phyloP scores from a whole-genome alignment of 64 coral and sea anemone genomes.

The Stichodactyla helianthus region DNA sequence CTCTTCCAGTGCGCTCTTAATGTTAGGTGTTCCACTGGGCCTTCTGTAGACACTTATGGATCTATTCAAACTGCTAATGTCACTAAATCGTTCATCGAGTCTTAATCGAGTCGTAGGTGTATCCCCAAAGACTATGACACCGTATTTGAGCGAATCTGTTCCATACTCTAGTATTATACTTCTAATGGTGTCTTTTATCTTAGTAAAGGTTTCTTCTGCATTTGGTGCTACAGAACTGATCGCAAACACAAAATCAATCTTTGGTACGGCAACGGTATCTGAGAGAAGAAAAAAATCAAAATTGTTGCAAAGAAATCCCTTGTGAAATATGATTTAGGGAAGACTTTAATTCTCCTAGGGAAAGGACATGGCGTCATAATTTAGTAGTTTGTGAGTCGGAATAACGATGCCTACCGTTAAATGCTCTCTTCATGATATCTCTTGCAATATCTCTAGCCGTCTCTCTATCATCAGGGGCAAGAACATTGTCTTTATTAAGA shows the following conservation, averaged over 20 bases:
- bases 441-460: constrained; percentile 4
- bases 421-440: constrained; percentile 16
- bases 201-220: constrained; percentile 54
- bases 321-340: no score
- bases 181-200: constrained; percentile 55
- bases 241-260: constrained; percentile 60
- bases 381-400: background rate
- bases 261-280: constrained; percentile 25
- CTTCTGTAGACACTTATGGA: constrained; percentile 18
- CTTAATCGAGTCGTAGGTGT: constrained; percentile 28
- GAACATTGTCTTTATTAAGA: constrained; percentile 32
- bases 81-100: constrained; percentile 38
- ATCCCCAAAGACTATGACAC: constrained; percentile 55
- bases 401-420: background rate
- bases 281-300: background rate
- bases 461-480: constrained; percentile 17
- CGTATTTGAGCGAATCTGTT: constrained; percentile 40
- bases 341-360: no score
- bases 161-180: constrained; percentile 49
- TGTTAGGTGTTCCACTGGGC: constrained; percentile 1
- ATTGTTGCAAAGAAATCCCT: no score
- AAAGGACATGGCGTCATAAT: no score
- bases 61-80: constrained; percentile 26
- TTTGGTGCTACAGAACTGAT: constrained; percentile 41
- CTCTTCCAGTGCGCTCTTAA: constrained; percentile 54